phyloP scores from a whole-genome alignment of 1,140 invertebrate species.

The Diachasmimorpha longicaudata region DNA sequence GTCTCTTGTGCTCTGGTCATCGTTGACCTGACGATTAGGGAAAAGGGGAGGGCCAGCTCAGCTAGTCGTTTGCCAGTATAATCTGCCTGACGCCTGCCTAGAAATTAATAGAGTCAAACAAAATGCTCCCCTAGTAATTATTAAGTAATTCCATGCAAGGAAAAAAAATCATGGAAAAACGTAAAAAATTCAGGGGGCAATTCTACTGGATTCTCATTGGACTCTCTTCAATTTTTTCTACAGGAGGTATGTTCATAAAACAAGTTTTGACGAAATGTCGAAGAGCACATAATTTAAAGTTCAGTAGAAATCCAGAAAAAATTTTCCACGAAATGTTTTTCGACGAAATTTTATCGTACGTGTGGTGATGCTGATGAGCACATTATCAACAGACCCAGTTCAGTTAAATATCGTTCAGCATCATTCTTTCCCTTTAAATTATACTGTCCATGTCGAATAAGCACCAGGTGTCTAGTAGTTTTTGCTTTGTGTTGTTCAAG shows the following conservation, averaged over 20 bases:
- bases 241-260: too few relatives aligned
- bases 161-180: slow-evolving; percentile 1
- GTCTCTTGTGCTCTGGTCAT: slow-evolving; percentile 95
- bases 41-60: slow-evolving; percentile 79
- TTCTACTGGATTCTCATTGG: too few relatives aligned
- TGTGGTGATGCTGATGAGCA: too few relatives aligned
- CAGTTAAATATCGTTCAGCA: slow-evolving; percentile 78
- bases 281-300: too few relatives aligned
- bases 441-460: slow-evolving; percentile 97
- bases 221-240: too few relatives aligned
- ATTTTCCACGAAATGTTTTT: too few relatives aligned
- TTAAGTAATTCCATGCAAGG: slow-evolving; percentile 16
- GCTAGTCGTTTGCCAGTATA: slow-evolving; percentile 79
- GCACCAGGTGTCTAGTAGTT: slow-evolving; percentile 81
- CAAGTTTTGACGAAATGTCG: too few relatives aligned
- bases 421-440: slow-evolving; percentile 76
- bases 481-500: slow-evolving; percentile 71
- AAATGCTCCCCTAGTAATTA: background rate
- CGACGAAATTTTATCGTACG: too few relatives aligned
- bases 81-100: slow-evolving; percentile 83
- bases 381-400: slow-evolving; percentile 68
- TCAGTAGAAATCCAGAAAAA: too few relatives aligned
- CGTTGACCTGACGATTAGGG: slow-evolving; percentile 82
- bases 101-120: slow-evolving; percentile 25
- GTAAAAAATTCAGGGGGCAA: too few relatives aligned